A percentile compares a stretch with the other conserved stretches of the same genome.
Conservation (phyloP, 2,888 invertebrate genomes). For the Halocaridina rubra region DNA sequence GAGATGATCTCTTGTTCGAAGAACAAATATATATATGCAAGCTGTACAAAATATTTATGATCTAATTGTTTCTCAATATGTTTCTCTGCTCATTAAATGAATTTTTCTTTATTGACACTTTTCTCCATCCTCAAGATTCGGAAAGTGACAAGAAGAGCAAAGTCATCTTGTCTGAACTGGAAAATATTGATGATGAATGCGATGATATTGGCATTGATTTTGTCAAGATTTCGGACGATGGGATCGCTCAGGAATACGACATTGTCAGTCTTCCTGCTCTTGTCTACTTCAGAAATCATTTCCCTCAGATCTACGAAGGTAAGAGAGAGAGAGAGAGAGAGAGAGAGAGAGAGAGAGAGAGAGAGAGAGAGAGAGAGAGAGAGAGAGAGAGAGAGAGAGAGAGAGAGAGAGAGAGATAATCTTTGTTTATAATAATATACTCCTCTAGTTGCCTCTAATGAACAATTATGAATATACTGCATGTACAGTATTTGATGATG, state of each 20-base stretch:
- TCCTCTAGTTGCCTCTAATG: too few relatives aligned
- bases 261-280: conserved; percentile 80
- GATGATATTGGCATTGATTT: conserved; percentile 92
- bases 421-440: too few relatives aligned
- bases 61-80: too few relatives aligned
- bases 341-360: not conserved
- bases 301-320: conserved; percentile 81
- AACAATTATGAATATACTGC: too few relatives aligned
- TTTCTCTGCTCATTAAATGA: too few relatives aligned
- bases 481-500: too few relatives aligned
- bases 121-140: conserved; percentile 75
- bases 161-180: conserved; percentile 83
- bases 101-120: not conserved
- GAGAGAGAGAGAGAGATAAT: not conserved
- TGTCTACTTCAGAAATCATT: conserved; percentile 78
- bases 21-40: too few relatives aligned
- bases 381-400: not conserved
- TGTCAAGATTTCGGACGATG: conserved; percentile 86
- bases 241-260: conserved; percentile 82
- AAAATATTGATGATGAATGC: conserved; percentile 94
- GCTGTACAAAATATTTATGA: too few relatives aligned
- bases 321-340: not conserved
- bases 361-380: not conserved
- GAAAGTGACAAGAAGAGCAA: conserved; percentile 88
- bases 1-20: too few relatives aligned